Evolutionary conservation across 2,888 invertebrate genomes (phyloP).

Genomic region (Adineta ricciae): DNA sequence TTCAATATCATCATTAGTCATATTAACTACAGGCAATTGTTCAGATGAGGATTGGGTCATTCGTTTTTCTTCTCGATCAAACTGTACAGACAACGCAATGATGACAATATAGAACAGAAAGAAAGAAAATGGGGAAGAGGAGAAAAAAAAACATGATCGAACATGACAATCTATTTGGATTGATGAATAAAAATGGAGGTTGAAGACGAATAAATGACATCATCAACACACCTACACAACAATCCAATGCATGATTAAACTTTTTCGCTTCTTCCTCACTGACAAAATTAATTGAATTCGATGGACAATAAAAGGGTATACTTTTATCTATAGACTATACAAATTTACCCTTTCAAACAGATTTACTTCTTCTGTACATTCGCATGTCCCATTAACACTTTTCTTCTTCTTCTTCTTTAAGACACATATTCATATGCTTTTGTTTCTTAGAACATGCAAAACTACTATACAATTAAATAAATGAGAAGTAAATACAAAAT

Average conservation of each 20-base stretch:
- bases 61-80: not conserved
- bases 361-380: not conserved
- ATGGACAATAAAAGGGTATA: not conserved
- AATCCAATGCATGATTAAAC: not conserved
- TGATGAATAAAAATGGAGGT: not conserved
- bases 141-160: not conserved
- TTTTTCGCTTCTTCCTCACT: not conserved
- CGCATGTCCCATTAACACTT: not conserved
- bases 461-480: not conserved
- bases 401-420: not conserved
- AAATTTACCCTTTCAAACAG: not conserved
- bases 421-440: not conserved
- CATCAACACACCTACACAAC: not conserved
- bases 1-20: not conserved
- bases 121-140: no score
- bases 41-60: not conserved
- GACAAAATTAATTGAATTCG: not conserved
- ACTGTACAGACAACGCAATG: not conserved
- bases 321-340: not conserved
- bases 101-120: not conserved
- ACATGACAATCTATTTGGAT: not conserved
- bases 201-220: slow-evolving; percentile 3
- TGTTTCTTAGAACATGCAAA: not conserved
- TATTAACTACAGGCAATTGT: not conserved
- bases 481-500: not conserved